Percentiles rank a stretch among this genome's conserved stretches.
Evolutionary conservation across 1,140 invertebrate genomes (phyloP).

Genomic region (Neotoxoptera formosana): DNA sequence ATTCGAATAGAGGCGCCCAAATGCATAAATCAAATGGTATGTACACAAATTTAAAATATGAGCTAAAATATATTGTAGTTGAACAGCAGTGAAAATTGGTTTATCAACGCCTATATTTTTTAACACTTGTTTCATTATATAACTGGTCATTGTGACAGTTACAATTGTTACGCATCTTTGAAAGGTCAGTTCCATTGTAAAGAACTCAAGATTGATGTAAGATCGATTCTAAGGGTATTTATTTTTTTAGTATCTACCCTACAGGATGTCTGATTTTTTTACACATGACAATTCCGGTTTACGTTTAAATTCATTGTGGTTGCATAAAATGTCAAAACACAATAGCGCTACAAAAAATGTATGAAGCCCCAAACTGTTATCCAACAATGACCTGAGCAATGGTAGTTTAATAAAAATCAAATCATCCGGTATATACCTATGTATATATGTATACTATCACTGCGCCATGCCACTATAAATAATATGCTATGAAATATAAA

Average conservation of each 20-base stretch:
- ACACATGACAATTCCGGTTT: constrained; percentile 6
- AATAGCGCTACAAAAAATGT: constrained; percentile 36
- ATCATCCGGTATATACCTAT: background rate
- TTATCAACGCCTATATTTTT: constrained; percentile 35
- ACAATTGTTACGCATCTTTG: constrained; percentile 1
- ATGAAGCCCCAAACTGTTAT: constrained; percentile 11
- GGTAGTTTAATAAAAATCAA: constrained; percentile 34
- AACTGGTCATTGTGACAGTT: constrained; percentile 19
- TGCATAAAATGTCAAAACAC: constrained; percentile 53
- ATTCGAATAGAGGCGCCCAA: background rate
- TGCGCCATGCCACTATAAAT: constrained; percentile 26
- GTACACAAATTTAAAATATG: constrained; percentile 19
- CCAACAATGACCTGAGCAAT: background rate
- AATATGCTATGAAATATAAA: constrained; percentile 5
- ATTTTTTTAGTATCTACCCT: background rate
- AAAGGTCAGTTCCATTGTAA: constrained; percentile 29
- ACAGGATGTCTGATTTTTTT: constrained; percentile 39
- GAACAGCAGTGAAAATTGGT: background rate
- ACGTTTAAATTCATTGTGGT: constrained; percentile 35
- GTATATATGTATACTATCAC: background rate
- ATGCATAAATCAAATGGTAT: constrained; percentile 28
- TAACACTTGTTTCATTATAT: background rate
- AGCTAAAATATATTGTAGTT: constrained; percentile 31
- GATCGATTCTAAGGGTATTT: background rate
- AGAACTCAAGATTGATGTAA: constrained; percentile 31